Conservation (phyloP, 2,113 vertebrate genomes). For the Cochlearius cochlearius region DNA sequence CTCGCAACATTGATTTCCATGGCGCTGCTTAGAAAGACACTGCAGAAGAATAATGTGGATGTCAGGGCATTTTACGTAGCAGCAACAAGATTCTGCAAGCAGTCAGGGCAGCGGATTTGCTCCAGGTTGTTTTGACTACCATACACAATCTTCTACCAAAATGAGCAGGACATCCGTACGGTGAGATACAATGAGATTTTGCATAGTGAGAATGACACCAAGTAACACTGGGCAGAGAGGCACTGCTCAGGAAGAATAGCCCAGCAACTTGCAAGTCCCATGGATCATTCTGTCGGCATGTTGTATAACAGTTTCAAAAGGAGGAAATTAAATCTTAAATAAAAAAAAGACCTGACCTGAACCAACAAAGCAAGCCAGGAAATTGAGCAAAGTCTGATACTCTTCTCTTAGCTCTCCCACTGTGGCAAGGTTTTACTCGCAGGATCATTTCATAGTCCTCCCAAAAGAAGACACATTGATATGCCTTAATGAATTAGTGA, state of each 20-base stretch:
- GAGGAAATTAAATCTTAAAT: neutral
- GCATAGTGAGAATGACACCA: neutral
- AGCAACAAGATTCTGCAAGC: neutral
- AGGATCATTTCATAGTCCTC: neutral
- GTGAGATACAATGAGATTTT: neutral
- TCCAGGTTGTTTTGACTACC: neutral
- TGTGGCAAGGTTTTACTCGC: neutral
- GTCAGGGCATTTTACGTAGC: neutral
- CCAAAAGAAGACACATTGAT: neutral
- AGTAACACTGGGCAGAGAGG: neutral
- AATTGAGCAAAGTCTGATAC: neutral
- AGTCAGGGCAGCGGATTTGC: neutral
- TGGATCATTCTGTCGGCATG: neutral
- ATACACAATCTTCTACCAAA: neutral
- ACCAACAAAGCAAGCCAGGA: neutral
- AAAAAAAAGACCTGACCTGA: neutral
- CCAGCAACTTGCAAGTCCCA: neutral
- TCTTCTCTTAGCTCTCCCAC: neutral
- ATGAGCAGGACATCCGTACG: neutral
- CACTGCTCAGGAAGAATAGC: neutral
- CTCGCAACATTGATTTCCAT: constrained; percentile 8
- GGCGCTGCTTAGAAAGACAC: neutral
- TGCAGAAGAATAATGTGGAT: neutral
- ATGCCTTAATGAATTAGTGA: neutral
- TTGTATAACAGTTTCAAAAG: neutral